Evolutionary conservation across 2,113 vertebrate species (phyloP), one percentile per base, ranked within the genome.

Genomic region (Lophius piscatorius): DNA sequence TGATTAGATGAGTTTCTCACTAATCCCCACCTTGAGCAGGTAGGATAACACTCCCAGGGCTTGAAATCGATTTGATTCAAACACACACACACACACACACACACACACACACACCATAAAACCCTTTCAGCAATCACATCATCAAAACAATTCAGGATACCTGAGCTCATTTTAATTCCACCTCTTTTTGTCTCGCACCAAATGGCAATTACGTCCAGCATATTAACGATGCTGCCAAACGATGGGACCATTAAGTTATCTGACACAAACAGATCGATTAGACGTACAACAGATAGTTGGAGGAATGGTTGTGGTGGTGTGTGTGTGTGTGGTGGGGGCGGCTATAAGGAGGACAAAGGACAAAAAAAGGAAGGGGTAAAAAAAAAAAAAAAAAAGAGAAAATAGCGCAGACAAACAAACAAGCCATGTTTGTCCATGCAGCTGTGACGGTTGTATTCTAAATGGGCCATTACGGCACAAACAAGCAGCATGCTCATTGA

Each of bases 21-120:
- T 87, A 88, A 88, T 88, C 88, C 86, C 76, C 81, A 84, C 88
- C 88, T 88, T 80, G 74, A 79, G 86, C 83, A 86, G 86, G 88
- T 87, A 74, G 74, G 69, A 68, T 68, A 80, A 70, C 31, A 58
- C 74, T 83, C 74, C 62, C 55, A 64, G 79, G 70, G 79, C 64
- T 56, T 48, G 64, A 80, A 70, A 90, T 88, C 84, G 78, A 90
- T 88, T 77, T 42, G 63, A 76, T 58, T 21, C 72, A 59, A 75
- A 62, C 70, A 45, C 63, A 28, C 60, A 46, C 49, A 21, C 60
- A 48, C 58, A 42, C 55, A 33, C 49, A 50, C 26, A 42, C 68
- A 76, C 39, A 63, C 55, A 56, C 44, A 61, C 4, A n/a, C 33
- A 20, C 31, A n/a, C 42, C 13, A 35, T 44, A 28, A 70, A 61